phyloP scores from a whole-genome alignment of 2,797 vertebrate genomes.

The Danio choprae region DNA sequence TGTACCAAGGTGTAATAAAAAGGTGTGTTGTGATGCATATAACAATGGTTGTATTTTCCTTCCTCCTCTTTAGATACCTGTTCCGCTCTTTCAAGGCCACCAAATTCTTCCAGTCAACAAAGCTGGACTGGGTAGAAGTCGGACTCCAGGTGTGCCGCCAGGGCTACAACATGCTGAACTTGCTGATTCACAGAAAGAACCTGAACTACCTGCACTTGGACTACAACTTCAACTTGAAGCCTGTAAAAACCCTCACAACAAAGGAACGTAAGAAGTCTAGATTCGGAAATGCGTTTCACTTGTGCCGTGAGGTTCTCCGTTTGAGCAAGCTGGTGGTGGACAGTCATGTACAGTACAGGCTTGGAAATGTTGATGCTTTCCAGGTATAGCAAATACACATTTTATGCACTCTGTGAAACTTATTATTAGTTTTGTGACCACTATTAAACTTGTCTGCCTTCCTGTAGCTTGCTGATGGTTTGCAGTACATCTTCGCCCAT shows the following conservation, averaged over 20 bases:
- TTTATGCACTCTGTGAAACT: neutral
- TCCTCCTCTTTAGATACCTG: slow-evolving; percentile 83
- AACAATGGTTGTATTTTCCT: neutral
- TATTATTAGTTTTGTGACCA: neutral
- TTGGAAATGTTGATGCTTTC: slow-evolving; percentile 98
- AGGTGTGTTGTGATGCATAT: neutral
- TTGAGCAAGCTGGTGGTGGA: slow-evolving; percentile 98
- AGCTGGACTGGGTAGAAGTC: slow-evolving; percentile 99
- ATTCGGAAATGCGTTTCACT: slow-evolving; percentile 97
- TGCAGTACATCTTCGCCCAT: slow-evolving; percentile 99
- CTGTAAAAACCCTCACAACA: slow-evolving; percentile 98
- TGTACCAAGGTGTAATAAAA: neutral
- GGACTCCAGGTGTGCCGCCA: slow-evolving; percentile 97
- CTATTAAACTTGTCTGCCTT: neutral
- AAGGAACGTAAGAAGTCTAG: slow-evolving; percentile 99
- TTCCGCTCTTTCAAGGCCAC: slow-evolving; percentile 99
- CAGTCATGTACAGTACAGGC: slow-evolving; percentile 97
- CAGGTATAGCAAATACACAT: slow-evolving; percentile 80
- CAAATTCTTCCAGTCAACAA: slow-evolving; percentile 99
- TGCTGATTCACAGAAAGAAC: slow-evolving; percentile 98
- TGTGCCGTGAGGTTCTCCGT: slow-evolving; percentile 95
- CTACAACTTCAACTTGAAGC: slow-evolving; percentile 99
- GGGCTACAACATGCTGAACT: slow-evolving; percentile 99
- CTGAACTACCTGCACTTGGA: slow-evolving; percentile 98
- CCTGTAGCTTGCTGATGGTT: slow-evolving; percentile 89